phyloP scores from a whole-genome alignment of 2,113 vertebrate genomes.

The Rhabdomys dilectus region DNA sequence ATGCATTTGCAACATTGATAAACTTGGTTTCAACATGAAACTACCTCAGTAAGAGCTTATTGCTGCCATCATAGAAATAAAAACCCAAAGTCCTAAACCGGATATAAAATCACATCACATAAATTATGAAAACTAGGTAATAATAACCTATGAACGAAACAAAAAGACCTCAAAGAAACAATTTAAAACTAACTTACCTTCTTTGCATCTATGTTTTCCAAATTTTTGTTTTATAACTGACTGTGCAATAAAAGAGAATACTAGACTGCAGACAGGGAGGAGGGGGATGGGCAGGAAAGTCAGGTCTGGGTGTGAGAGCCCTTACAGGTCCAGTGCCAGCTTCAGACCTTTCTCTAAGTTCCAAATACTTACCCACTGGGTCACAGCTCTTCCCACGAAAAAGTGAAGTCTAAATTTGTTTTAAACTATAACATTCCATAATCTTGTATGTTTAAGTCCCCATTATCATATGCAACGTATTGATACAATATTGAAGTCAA shows the following conservation, averaged over 20 bases:
- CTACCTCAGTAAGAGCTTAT: slow-evolving; percentile 51
- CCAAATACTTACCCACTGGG: neutral
- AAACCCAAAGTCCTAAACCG: slow-evolving; percentile 5
- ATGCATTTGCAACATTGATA: slow-evolving; percentile 68
- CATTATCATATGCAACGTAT: neutral
- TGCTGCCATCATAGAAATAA: neutral
- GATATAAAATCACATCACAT: slow-evolving; percentile 26
- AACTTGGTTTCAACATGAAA: slow-evolving; percentile 66
- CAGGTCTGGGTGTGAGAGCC: neutral
- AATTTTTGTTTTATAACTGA: slow-evolving; percentile 54
- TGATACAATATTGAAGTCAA: neutral
- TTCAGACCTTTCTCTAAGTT: neutral
- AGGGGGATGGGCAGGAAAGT: neutral
- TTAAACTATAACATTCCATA: neutral
- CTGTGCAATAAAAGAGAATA: neutral
- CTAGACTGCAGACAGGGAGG: neutral
- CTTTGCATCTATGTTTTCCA: neutral
- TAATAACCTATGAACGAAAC: slow-evolving; percentile 30
- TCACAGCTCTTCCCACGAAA: neutral
- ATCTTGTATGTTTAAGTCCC: neutral
- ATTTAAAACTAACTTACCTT: slow-evolving; percentile 38
- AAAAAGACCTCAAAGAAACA: slow-evolving; percentile 49
- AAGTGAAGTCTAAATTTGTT: neutral
- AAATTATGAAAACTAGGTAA: neutral
- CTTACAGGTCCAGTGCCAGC: neutral